These are phyloP conservation scores for Manis javanica DNA, from an alignment of 2,797 vertebrate genomes.

Conservation along the genomic window DNA sequence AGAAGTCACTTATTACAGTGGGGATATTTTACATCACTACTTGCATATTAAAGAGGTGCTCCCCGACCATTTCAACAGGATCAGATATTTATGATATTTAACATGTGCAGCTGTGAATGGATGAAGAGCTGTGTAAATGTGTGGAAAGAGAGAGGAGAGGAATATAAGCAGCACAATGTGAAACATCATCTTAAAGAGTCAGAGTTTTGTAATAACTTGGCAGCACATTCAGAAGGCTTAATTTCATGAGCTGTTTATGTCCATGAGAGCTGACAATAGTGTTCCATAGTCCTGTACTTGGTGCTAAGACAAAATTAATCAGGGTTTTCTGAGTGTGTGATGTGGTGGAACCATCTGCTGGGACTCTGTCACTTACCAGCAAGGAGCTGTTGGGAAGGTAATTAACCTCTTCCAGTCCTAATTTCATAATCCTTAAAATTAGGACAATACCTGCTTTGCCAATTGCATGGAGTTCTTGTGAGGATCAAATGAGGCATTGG, in stretches of 20 bases:
- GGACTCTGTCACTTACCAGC: neutral
- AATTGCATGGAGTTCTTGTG: neutral
- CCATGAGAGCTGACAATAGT: neutral
- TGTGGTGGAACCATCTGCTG: neutral
- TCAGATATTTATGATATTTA: neutral
- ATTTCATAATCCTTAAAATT: slow-evolving; percentile 16
- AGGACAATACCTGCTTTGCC: slow-evolving; percentile 14
- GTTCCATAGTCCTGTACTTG: neutral
- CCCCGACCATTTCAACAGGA: neutral
- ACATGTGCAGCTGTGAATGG: neutral
- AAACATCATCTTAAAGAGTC: neutral
- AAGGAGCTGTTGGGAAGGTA: neutral
- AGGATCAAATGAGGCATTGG: neutral
- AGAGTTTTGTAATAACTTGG: neutral
- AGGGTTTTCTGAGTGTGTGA: neutral
- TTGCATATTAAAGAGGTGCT: neutral
- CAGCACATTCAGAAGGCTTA: neutral
- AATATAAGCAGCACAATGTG: neutral
- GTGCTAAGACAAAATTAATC: neutral
- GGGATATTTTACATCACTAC: neutral
- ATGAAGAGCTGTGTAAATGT: neutral
- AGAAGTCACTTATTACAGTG: neutral
- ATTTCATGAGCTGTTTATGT: slow-evolving; percentile 56
- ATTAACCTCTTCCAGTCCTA: neutral
- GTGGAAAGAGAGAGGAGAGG: neutral